phyloP scores from a whole-genome alignment of 2,888 invertebrate genomes.

The Agrochola lota region DNA sequence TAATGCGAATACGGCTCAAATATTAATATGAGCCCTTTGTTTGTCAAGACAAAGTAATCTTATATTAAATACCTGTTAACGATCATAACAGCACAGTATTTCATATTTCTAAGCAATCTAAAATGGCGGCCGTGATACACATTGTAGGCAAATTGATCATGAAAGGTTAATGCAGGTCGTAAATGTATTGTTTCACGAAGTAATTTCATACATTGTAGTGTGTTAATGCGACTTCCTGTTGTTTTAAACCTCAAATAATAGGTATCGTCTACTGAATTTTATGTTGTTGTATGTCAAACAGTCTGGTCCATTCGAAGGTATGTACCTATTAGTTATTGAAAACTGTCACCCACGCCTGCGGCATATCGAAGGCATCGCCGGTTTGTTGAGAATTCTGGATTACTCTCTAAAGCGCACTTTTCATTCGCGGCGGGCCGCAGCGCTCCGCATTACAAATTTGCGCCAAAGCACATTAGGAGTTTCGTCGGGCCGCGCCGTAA shows the following conservation, averaged over 20 bases:
- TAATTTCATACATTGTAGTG: constrained; percentile 44
- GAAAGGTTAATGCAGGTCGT: constrained; percentile 39
- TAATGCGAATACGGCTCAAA: neutral
- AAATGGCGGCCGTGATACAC: constrained; percentile 20
- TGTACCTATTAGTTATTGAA: too few species aligned
- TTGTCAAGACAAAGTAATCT: neutral
- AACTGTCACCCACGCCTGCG: too few species aligned
- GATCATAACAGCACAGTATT: constrained; percentile 2
- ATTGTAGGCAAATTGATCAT: constrained; percentile 38
- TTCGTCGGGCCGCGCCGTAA: too few species aligned
- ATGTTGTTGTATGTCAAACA: neutral
- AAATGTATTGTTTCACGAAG: constrained; percentile 40
- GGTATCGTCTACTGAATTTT: neutral
- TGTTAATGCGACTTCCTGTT: constrained; percentile 3
- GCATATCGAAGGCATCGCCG: neutral
- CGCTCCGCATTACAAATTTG: too few species aligned
- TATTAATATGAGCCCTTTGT: neutral
- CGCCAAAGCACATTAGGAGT: too few species aligned
- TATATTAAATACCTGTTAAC: constrained; percentile 21
- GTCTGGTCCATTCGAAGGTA: too few species aligned
- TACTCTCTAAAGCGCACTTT: neutral
- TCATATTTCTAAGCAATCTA: constrained; percentile 38
- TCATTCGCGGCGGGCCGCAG: too few species aligned
- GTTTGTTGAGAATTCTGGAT: neutral
- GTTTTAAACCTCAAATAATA: neutral